phyloP scores from a whole-genome alignment of 2,888 invertebrate genomes.

The Trilocha varians region DNA sequence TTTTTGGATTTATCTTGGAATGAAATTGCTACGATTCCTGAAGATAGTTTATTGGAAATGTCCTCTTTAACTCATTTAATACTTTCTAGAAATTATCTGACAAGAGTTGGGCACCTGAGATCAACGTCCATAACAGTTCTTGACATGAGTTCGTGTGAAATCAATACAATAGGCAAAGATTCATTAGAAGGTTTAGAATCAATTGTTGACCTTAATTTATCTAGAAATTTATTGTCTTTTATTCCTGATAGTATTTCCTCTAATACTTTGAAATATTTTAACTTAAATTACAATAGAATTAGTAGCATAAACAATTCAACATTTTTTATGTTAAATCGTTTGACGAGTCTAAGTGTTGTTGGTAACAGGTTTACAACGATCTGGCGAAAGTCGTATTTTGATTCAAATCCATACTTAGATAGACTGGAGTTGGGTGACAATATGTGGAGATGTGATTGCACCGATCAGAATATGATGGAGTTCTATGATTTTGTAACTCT shows the following conservation, averaged over 20 bases:
- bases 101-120: slow-evolving; percentile 69
- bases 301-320: slow-evolving; percentile 75
- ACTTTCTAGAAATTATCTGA: slow-evolving; percentile 78
- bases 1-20: slow-evolving; percentile 81
- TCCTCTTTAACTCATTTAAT: slow-evolving; percentile 74
- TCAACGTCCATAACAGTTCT: slow-evolving; percentile 72
- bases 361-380: slow-evolving; percentile 80
- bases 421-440: slow-evolving; percentile 79
- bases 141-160: slow-evolving; percentile 79
- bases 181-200: slow-evolving; percentile 74
- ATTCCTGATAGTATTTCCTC: slow-evolving; percentile 77
- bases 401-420: slow-evolving; percentile 71
- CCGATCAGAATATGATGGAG: slow-evolving; percentile 70
- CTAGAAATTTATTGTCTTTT: slow-evolving; percentile 76
- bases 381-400: slow-evolving; percentile 74
- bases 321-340: slow-evolving; percentile 74
- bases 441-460: slow-evolving; percentile 84
- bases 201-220: slow-evolving; percentile 75
- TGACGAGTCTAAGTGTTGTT: slow-evolving; percentile 76
- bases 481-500: slow-evolving; percentile 76
- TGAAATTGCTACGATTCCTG: slow-evolving; percentile 74
- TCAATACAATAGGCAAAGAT: slow-evolving; percentile 68
- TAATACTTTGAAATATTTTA: slow-evolving; percentile 73
- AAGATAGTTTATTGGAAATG: slow-evolving; percentile 74
- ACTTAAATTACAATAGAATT: slow-evolving; percentile 75